phyloP scores from a whole-genome alignment of 2,888 invertebrate genomes.

The Ochropleura plecta region DNA sequence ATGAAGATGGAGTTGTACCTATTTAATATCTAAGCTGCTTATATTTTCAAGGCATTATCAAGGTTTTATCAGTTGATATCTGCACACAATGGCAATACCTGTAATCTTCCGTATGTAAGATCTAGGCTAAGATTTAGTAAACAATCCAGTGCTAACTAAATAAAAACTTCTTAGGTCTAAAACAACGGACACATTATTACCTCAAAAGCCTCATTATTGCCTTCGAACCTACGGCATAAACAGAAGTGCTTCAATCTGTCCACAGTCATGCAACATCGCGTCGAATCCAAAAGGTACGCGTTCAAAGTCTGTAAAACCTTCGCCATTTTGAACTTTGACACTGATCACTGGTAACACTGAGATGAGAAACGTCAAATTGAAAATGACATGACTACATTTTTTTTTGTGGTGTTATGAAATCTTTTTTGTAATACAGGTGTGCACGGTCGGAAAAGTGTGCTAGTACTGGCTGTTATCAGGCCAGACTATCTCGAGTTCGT shows the following conservation, averaged over 20 bases:
- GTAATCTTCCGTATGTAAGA: conserved; percentile 35
- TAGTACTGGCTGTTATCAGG: conserved; percentile 86
- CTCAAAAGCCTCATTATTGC: conserved; percentile 75
- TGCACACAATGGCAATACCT: conserved; percentile 8
- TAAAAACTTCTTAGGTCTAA: conserved; percentile 4
- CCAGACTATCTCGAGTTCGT: conserved; percentile 87
- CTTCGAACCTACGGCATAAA: conserved; percentile 83
- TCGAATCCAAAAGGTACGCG: conserved; percentile 83
- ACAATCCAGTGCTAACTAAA: conserved; percentile 24
- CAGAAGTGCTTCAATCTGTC: conserved; percentile 86
- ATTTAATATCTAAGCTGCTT: conserved; percentile 17
- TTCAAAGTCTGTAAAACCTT: conserved; percentile 83
- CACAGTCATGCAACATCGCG: conserved; percentile 83
- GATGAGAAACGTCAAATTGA: conserved; percentile 59
- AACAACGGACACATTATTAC: conserved; percentile 69
- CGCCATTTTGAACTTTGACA: conserved; percentile 76
- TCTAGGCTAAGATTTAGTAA: conserved; percentile 19
- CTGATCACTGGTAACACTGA: conserved; percentile 69
- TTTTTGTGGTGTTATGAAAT: conserved; percentile 42
- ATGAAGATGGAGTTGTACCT: conserved; percentile 21
- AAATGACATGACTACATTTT: conserved; percentile 47
- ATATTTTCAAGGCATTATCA: conserved; percentile 29
- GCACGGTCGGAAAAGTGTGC: conserved; percentile 77
- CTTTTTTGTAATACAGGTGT: conserved; percentile 73
- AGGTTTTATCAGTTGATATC: conserved; percentile 34